Evolutionary conservation across 2,888 invertebrate species (phyloP), one percentile per base, ranked within the genome.

Genomic region (Smittia sp.): DNA sequence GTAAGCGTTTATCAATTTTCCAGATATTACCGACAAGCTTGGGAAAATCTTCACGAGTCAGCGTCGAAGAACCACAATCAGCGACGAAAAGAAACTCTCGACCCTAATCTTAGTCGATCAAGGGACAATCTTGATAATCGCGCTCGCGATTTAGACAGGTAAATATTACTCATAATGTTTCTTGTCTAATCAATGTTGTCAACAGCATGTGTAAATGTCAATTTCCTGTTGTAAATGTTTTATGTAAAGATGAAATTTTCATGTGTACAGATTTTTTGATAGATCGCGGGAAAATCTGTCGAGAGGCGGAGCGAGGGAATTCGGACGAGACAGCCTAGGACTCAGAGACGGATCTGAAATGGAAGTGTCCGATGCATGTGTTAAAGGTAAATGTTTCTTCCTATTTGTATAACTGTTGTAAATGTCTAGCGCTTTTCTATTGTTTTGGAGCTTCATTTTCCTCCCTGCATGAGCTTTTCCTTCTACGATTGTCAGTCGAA

Each of bases 11-110:
- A 69, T 54, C 69, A 69, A 69, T 24, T 46, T 75, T 76, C 3
- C 39, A 82, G 82, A 76, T 94, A 93, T 83, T 95, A 95, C 83
- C 87, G 93, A 27, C 92, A 94, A 81, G 95, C 95, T 1, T 96
- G 96, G 96, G 94, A 95, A 80, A 94, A 94, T 80, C 86, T 96
- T 1, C 93, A 93, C 80, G 93, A 93, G 80, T 89, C 91, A 2
- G 88, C 92, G 1, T 86, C 86, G 22, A 88, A 88, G 78, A 84
- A 83, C 80, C 89, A 87, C 77, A 84, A 84, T 78, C 87, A 88
- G 68, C 84, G 87, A 68, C 86, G 89, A 74, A 91, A 90, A 80
- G 90, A 91, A 77, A 89, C 89, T 39, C 81, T 90, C 78, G 90
- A 90, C 81, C 88, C 88, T 24, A 84, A 79, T 77, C 79, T 81